phyloP scores from a whole-genome alignment of 1,140 invertebrate genomes.

The Vanessa atalanta region DNA sequence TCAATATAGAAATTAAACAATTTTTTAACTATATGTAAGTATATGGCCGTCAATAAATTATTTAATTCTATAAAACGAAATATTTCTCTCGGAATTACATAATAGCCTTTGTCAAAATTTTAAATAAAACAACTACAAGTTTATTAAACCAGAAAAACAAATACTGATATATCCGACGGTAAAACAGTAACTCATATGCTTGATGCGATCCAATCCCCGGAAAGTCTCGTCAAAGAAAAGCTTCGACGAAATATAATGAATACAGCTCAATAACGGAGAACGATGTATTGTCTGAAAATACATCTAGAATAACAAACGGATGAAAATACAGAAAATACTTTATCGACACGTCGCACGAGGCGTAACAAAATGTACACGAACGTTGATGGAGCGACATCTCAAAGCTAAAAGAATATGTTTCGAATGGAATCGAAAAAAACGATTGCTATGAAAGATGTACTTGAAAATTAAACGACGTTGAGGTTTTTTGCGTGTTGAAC shows the following conservation, averaged over 20 bases:
- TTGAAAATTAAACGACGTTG: background rate
- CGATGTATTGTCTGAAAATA: slow-evolving; percentile 17
- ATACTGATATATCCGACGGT: background rate
- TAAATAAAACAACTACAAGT: background rate
- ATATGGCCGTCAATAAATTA: too few relatives aligned
- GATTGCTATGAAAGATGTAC: background rate
- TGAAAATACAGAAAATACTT: slow-evolving; percentile 32
- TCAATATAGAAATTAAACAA: too few relatives aligned
- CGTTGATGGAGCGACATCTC: slow-evolving; percentile 8
- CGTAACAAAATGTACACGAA: slow-evolving; percentile 10
- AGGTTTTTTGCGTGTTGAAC: background rate
- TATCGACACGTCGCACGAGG: slow-evolving; percentile 17
- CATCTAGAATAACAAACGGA: slow-evolving; percentile 30
- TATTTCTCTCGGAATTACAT: too few relatives aligned
- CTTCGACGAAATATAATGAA: slow-evolving; percentile 14
- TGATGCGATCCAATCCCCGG: background rate
- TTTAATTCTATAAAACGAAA: too few relatives aligned
- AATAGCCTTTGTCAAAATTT: background rate
- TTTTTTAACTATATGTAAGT: too few relatives aligned
- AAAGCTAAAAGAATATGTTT: slow-evolving; percentile 16
- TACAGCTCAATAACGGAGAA: slow-evolving; percentile 17
- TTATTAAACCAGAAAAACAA: background rate
- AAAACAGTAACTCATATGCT: slow-evolving; percentile 1
- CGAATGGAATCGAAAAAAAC: slow-evolving; percentile 11
- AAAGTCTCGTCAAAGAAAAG: slow-evolving; percentile 8